Conservation (phyloP, 2,113 vertebrate genomes). For the Centropus bengalensis region DNA sequence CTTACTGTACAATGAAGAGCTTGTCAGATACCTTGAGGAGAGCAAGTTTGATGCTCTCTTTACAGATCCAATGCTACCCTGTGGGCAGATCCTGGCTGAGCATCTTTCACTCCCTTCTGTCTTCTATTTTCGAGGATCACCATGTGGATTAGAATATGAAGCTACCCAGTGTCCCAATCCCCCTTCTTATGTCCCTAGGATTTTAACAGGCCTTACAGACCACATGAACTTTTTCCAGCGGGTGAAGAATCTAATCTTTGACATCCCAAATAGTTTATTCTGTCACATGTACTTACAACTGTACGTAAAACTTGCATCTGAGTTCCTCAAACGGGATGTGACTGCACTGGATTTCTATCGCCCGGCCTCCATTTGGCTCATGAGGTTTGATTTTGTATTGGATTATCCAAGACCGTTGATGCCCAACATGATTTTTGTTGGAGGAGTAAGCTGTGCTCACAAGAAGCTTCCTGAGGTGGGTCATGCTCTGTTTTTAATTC, state of each 20-base stretch:
- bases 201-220: conserved; percentile 38
- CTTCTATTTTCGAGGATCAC: conserved; percentile 79
- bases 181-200: conserved; percentile 76
- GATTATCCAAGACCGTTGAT: conserved; percentile 81
- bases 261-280: conserved; percentile 15
- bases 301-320: conserved; percentile 71
- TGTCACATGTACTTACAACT: conserved; percentile 69
- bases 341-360: conserved; percentile 75
- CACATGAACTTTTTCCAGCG: conserved; percentile 82
- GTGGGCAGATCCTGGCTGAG: conserved; percentile 81
- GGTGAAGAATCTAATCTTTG: conserved; percentile 73
- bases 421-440: conserved; percentile 81
- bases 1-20: conserved; percentile 75
- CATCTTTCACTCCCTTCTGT: conserved; percentile 79
- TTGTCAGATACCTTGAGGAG: conserved; percentile 71
- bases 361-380: conserved; percentile 83
- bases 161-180: conserved; percentile 80
- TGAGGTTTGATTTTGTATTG: conserved; percentile 79
- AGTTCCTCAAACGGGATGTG: conserved; percentile 68
- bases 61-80: conserved; percentile 85
- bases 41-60: conserved; percentile 76
- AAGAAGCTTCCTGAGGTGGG: conserved; percentile 53
- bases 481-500: neutral
- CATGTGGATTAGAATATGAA: conserved; percentile 75
- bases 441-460: conserved; percentile 63